Percentiles rank a stretch among this genome's conserved stretches.
Conservation (phyloP, 2,113 vertebrate species). For the Limnothrissa miodon region DNA sequence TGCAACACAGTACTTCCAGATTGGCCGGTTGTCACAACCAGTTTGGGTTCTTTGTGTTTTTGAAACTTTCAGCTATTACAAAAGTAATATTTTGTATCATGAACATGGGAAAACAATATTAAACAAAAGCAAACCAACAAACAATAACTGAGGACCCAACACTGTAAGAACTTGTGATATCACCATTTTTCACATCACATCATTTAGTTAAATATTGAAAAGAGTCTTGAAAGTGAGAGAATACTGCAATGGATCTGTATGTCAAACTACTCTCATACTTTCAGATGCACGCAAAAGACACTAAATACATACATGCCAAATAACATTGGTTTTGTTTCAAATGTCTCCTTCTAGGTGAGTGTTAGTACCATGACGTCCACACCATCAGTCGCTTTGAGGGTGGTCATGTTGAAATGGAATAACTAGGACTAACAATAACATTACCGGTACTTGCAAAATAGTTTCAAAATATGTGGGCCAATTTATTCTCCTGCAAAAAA, state of each 20-base stretch:
- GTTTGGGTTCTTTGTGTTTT: neutral
- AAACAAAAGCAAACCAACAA: slow-evolving; percentile 38
- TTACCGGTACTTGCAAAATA: too few species aligned
- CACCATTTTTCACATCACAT: too few species aligned
- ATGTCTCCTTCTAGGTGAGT: too few species aligned
- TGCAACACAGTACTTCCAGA: neutral
- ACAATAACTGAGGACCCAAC: slow-evolving; percentile 47
- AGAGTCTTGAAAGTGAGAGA: too few species aligned
- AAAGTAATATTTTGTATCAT: too few species aligned
- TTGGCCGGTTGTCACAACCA: neutral
- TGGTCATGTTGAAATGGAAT: neutral
- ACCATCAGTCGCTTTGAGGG: too few species aligned
- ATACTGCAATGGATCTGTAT: neutral
- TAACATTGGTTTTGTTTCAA: too few species aligned
- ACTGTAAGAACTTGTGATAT: slow-evolving; percentile 31
- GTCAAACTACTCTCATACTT: neutral
- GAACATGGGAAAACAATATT: too few species aligned
- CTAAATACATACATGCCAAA: neutral
- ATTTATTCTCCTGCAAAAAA: neutral
- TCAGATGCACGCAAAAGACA: neutral
- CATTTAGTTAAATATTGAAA: neutral
- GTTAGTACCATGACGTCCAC: too few species aligned
- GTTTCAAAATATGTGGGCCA: neutral
- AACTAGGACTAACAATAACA: neutral
- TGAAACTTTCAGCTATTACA: neutral